phyloP scores from a whole-genome alignment of 2,113 vertebrate species.

The Poecile atricapillus region DNA sequence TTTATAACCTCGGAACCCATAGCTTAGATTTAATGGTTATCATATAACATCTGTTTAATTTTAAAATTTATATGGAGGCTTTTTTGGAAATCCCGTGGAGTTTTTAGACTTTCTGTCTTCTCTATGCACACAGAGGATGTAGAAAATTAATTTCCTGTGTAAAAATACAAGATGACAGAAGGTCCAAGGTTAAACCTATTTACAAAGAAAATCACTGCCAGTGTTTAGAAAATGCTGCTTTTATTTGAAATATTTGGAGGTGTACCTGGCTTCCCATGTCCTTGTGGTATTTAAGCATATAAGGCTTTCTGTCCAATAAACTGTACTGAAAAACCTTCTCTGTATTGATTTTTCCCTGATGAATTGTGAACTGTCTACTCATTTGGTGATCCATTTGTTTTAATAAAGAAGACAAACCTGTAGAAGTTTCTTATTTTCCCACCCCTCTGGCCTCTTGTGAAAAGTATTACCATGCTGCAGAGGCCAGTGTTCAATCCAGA shows the following conservation, averaged over 20 bases:
- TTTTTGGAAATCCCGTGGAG: slow-evolving; percentile 74
- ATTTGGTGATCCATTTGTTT: slow-evolving; percentile 53
- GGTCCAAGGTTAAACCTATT: slow-evolving; percentile 79
- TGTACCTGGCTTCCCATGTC: slow-evolving; percentile 66
- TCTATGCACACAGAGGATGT: slow-evolving; percentile 66
- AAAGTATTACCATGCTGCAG: neutral
- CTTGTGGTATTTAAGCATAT: slow-evolving; percentile 53
- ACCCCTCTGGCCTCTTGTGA: slow-evolving; percentile 17
- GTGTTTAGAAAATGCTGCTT: slow-evolving; percentile 70
- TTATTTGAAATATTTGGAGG: slow-evolving; percentile 70
- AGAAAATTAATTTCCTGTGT: slow-evolving; percentile 85
- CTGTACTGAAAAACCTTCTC: slow-evolving; percentile 20
- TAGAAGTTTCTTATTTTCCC: slow-evolving; percentile 38
- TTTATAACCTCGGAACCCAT: slow-evolving; percentile 70
- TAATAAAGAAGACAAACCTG: slow-evolving; percentile 58
- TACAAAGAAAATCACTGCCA: slow-evolving; percentile 75
- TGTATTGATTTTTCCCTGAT: slow-evolving; percentile 49
- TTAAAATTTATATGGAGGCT: slow-evolving; percentile 81
- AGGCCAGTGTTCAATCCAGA: neutral
- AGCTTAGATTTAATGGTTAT: slow-evolving; percentile 78
- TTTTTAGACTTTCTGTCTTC: slow-evolving; percentile 72
- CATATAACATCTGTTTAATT: slow-evolving; percentile 86
- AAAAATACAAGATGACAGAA: slow-evolving; percentile 81
- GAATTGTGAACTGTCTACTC: slow-evolving; percentile 63
- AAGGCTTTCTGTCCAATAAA: slow-evolving; percentile 56